These are phyloP conservation scores for Clarias platycephalus DNA, from an alignment of 2,797 vertebrate species.

Conservation along the genomic window DNA sequence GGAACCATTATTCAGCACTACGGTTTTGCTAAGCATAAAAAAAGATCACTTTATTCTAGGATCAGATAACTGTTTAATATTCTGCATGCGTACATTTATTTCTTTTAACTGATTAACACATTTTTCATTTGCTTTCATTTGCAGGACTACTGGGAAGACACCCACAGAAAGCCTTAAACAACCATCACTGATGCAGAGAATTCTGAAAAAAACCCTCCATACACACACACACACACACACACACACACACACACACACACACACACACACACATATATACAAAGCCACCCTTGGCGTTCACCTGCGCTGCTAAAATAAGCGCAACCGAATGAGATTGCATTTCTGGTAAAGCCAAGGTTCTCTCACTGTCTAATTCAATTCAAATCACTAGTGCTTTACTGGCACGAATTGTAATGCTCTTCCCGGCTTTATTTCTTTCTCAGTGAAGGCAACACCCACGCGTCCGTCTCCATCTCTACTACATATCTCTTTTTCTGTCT, in stretches of 20 bases:
- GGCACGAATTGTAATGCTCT: conserved; percentile 9
- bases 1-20: neutral
- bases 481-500: neutral
- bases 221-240: too few species aligned
- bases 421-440: neutral
- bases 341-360: neutral
- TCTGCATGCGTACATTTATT: neutral
- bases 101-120: neutral
- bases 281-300: neutral
- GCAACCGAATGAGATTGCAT: neutral
- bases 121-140: neutral
- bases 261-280: too few species aligned
- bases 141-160: neutral
- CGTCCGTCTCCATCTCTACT: neutral
- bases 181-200: neutral
- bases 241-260: too few species aligned
- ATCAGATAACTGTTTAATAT: neutral
- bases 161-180: neutral
- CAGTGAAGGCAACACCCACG: neutral
- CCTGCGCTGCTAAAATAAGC: neutral
- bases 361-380: conserved; percentile 19
- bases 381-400: conserved; percentile 5
- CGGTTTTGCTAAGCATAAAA: neutral
- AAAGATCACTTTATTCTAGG: neutral
- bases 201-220: neutral